Conservation (phyloP, 64 coral and sea anemone species). For the Hydrozoanthus tunicans region DNA sequence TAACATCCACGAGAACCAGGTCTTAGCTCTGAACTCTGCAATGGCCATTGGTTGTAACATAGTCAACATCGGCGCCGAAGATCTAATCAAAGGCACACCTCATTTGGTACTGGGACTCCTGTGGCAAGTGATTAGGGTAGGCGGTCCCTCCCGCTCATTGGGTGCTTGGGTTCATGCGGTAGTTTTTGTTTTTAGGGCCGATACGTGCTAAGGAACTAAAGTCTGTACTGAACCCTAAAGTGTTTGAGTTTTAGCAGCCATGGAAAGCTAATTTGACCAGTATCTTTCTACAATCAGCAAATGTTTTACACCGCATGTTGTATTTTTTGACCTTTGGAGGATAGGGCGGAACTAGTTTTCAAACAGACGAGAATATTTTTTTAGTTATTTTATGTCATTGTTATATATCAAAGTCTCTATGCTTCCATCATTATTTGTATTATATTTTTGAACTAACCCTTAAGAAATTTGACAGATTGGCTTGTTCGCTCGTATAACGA, state of each 20-base stretch:
- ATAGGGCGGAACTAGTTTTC: background rate
- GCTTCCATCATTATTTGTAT: too few species aligned
- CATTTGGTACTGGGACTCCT: slow-evolving; percentile 93
- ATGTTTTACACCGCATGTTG: background rate
- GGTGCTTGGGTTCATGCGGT: too few species aligned
- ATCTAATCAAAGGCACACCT: slow-evolving; percentile 90
- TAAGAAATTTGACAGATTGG: slow-evolving; percentile 68
- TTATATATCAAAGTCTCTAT: too few species aligned
- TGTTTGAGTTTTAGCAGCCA: too few species aligned
- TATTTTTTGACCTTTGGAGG: background rate
- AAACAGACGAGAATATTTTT: too few species aligned
- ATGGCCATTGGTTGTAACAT: slow-evolving; percentile 98
- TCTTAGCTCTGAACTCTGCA: slow-evolving; percentile 90
- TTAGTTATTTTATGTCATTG: too few species aligned
- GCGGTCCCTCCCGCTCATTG: background rate
- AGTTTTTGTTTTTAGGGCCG: too few species aligned
- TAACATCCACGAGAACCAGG: slow-evolving; percentile 98
- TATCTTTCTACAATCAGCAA: too few species aligned
- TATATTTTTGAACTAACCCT: too few species aligned
- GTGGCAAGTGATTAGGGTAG: slow-evolving; percentile 99
- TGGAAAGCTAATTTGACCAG: too few species aligned
- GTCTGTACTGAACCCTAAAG: too few species aligned
- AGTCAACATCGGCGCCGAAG: slow-evolving; percentile 94
- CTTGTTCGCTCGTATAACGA: slow-evolving; percentile 78
- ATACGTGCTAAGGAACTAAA: too few species aligned